Evolutionary conservation across 1,140 invertebrate genomes (phyloP).

Genomic region (Eufriesea mexicana): DNA sequence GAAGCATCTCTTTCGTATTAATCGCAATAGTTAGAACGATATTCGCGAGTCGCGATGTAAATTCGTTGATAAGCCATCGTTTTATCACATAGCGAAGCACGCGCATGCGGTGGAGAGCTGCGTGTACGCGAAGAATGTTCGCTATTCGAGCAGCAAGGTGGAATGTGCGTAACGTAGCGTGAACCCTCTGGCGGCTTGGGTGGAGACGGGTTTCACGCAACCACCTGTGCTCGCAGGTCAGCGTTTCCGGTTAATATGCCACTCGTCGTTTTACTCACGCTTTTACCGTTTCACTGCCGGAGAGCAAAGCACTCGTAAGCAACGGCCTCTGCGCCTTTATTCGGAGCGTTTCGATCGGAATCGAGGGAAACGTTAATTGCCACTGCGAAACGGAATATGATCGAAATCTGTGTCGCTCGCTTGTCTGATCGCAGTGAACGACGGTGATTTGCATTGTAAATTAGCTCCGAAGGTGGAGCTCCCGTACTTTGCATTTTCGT

Average conservation of each 20-base stretch:
- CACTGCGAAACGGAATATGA: too few species aligned
- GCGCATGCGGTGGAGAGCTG: neutral
- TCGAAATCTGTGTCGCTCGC: too few species aligned
- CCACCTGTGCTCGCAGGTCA: constrained; percentile 43
- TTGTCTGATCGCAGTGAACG: too few species aligned
- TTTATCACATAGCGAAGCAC: neutral
- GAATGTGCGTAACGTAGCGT: constrained; percentile 62
- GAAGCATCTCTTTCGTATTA: too few species aligned
- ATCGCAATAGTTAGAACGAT: too few species aligned
- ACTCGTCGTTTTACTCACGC: constrained; percentile 12
- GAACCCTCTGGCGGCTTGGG: constrained; percentile 46
- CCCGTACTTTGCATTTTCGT: too few species aligned
- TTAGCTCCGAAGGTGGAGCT: too few species aligned
- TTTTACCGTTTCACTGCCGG: neutral
- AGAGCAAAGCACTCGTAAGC: neutral
- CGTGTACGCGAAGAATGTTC: constrained; percentile 19
- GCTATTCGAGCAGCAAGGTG: constrained; percentile 42
- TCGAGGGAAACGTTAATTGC: too few species aligned
- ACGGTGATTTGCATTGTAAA: too few species aligned
- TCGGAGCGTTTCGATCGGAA: too few species aligned
- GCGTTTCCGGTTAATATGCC: constrained; percentile 32
- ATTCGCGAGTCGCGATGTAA: neutral
- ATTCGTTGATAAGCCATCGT: neutral
- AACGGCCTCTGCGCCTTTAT: neutral
- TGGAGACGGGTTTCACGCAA: constrained; percentile 38